Evolutionary conservation across 2,113 vertebrate genomes (phyloP).

Genomic region (Suncus etruscus): DNA sequence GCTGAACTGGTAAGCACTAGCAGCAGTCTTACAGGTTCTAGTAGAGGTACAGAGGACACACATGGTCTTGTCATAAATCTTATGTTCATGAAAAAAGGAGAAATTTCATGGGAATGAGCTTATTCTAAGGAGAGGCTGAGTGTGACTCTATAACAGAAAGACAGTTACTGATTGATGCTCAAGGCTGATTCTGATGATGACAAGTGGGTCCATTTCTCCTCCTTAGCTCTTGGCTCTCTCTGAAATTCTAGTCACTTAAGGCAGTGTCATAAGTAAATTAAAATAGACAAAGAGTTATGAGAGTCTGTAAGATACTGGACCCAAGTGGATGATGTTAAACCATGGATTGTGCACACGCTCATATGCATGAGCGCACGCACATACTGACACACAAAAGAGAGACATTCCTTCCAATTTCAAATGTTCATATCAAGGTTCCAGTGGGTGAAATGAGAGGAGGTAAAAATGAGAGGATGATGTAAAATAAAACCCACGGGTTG

Average conservation of each 20-base stretch:
- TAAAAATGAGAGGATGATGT: neutral
- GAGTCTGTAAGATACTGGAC: neutral
- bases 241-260: neutral
- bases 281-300: slow-evolving; percentile 10
- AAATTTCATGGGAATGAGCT: neutral
- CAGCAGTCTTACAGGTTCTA: neutral
- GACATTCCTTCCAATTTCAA: neutral
- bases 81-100: neutral
- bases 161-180: neutral
- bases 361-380: no score
- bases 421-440: neutral
- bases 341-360: neutral
- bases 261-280: slow-evolving; percentile 7
- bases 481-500: no score
- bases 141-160: neutral
- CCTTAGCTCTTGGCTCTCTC: neutral
- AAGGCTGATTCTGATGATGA: neutral
- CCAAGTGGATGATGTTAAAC: neutral
- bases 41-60: neutral
- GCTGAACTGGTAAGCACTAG: neutral
- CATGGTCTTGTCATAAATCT: neutral
- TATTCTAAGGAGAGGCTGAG: neutral
- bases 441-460: neutral
- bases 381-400: neutral
- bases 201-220: slow-evolving; percentile 5